A percentile compares a stretch with the other conserved stretches of the same genome.
phyloP scores from a whole-genome alignment of 2,113 vertebrate genomes.

The Sceloporus undulatus region DNA sequence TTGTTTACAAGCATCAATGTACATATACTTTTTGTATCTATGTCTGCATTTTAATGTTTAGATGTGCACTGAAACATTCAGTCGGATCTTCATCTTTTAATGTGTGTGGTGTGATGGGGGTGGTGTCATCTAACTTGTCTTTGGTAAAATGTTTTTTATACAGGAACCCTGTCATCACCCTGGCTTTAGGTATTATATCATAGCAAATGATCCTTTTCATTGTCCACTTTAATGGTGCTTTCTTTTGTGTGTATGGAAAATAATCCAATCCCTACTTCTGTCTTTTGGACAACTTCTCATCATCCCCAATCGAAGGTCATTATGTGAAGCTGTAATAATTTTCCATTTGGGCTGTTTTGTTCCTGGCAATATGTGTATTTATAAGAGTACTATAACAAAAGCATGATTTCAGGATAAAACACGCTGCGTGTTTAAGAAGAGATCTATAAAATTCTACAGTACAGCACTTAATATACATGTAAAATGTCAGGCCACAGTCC shows the following conservation, averaged over 20 bases:
- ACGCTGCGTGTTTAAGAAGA: not conserved
- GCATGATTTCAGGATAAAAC: not conserved
- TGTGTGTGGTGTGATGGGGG: too few relatives aligned
- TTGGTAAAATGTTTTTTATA: not conserved
- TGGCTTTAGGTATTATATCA: not conserved
- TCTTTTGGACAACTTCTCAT: not conserved
- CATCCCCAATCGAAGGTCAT: not conserved
- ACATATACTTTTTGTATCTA: not conserved
- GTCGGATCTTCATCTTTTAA: not conserved
- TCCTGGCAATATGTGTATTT: conserved; percentile 1
- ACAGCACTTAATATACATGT: not conserved
- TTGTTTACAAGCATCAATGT: not conserved
- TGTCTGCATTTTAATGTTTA: not conserved
- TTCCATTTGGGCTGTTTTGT: not conserved
- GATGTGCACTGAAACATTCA: not conserved
- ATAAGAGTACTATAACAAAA: not conserved
- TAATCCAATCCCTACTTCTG: not conserved
- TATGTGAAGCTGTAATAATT: too few relatives aligned
- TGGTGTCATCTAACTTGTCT: not conserved
- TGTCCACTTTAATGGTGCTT: too few relatives aligned
- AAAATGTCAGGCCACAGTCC: not conserved
- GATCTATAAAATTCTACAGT: not conserved
- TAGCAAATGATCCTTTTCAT: not conserved
- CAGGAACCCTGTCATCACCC: not conserved
- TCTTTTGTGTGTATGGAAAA: not conserved